Conservation (phyloP, 2,888 invertebrate species). For the Digitonthophagus gazella region DNA sequence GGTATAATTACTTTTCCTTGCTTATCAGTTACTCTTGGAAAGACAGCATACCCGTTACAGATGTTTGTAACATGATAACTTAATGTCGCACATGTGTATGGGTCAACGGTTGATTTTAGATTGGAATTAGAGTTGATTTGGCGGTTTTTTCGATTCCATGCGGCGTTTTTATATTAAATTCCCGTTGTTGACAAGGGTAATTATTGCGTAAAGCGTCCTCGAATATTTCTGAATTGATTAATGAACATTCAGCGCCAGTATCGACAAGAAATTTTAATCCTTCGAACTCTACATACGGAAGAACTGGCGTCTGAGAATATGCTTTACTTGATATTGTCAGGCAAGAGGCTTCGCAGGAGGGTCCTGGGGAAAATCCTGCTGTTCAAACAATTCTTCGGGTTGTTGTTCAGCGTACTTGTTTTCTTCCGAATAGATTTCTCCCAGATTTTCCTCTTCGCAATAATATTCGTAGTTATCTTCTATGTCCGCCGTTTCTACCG, state of each 20-base stretch:
- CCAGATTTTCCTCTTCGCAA: not conserved
- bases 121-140: not conserved
- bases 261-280: conserved; percentile 12
- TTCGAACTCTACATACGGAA: conserved; percentile 11
- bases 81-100: conserved; percentile 4
- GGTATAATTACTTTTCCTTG: conserved; percentile 3
- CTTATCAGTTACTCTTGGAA: not conserved
- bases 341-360: not conserved
- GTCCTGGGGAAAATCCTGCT: not conserved
- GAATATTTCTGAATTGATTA: conserved; percentile 5
- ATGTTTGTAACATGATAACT: conserved; percentile 5
- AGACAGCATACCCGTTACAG: not conserved
- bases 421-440: not conserved
- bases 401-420: too few species aligned
- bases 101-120: conserved; percentile 2
- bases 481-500: not conserved
- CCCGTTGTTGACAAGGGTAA: conserved; percentile 13
- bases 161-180: conserved; percentile 12
- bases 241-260: conserved; percentile 9
- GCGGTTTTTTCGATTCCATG: not conserved
- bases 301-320: conserved; percentile 3
- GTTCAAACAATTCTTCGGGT: conserved; percentile 22
- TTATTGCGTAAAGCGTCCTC: conserved; percentile 3
- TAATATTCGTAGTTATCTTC: conserved; percentile 15
- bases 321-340: conserved; percentile 13